Percentiles rank a stretch among this genome's conserved stretches.
Conservation (phyloP, 2,113 vertebrate species). For the Tragulus kanchil region DNA sequence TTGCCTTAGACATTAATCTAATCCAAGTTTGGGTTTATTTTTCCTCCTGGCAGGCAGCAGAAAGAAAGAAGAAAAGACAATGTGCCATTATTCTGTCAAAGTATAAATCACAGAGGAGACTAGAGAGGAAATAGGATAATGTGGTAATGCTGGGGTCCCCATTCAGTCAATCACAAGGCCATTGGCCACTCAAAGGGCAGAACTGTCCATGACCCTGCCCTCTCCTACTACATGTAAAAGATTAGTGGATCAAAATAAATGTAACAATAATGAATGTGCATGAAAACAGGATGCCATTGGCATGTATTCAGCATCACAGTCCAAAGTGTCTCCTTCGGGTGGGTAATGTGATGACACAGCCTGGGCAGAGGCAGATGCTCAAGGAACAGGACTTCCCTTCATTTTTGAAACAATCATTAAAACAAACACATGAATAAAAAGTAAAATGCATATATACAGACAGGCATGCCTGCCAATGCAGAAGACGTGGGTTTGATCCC, state of each 20-base stretch:
- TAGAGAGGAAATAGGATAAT: neutral
- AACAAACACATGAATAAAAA: neutral
- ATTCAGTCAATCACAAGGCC: neutral
- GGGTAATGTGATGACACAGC: neutral
- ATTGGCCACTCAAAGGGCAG: neutral
- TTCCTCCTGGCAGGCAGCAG: neutral
- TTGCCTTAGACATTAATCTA: neutral
- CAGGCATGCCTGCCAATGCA: neutral
- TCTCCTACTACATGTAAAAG: neutral
- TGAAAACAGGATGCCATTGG: neutral
- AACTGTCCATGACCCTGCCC: neutral
- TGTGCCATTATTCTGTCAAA: neutral
- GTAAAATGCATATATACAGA: neutral
- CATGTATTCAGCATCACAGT: neutral
- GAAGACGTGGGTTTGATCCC: neutral
- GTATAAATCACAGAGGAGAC: neutral
- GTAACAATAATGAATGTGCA: neutral
- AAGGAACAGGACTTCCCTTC: neutral
- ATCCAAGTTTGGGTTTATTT: neutral
- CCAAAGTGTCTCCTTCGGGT: neutral
- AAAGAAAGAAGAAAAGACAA: conserved; percentile 15
- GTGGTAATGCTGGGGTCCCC: neutral
- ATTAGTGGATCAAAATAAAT: conserved; percentile 11
- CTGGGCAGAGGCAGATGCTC: neutral
- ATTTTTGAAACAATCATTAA: neutral